Conservation (phyloP, 2,113 vertebrate species). For the Erythrolamprus reginae region DNA sequence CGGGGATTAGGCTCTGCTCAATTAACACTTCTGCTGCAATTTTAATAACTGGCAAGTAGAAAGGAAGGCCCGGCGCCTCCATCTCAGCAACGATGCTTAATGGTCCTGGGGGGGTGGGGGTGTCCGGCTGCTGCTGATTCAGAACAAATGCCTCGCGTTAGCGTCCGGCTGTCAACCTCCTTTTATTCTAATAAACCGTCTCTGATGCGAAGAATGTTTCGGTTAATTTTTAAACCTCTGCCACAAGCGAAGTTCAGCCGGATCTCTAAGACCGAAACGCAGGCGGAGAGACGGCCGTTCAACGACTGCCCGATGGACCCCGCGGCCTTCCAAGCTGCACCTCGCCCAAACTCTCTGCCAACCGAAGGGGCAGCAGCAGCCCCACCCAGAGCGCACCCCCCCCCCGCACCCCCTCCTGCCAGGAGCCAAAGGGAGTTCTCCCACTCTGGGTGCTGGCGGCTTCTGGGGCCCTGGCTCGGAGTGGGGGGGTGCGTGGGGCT, state of each 20-base stretch:
- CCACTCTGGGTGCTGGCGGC: no score
- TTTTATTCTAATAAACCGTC: constrained; percentile 63
- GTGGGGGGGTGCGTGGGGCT: no score
- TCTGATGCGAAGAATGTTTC: constrained; percentile 48
- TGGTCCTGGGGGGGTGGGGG: constrained; percentile 28
- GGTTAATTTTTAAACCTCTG: not conserved
- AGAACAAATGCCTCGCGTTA: constrained; percentile 36
- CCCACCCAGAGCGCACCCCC: not conserved
- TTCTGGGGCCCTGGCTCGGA: no score
- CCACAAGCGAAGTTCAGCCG: not conserved
- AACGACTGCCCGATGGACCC: no score
- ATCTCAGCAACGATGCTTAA: constrained; percentile 31
- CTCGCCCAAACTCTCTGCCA: no score
- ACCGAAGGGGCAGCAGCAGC: no score
- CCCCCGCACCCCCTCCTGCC: no score
- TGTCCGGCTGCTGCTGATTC: constrained; percentile 38
- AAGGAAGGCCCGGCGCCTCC: no score
- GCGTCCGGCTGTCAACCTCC: constrained; percentile 55
- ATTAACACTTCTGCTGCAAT: not conserved
- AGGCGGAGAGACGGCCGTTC: no score
- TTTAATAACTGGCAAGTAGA: not conserved
- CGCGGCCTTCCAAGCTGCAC: no score
- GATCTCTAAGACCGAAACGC: not conserved
- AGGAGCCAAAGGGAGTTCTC: not conserved
- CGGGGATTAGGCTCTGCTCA: not conserved